phyloP scores from a whole-genome alignment of 2,888 invertebrate genomes.

The Chironomus tentans region DNA sequence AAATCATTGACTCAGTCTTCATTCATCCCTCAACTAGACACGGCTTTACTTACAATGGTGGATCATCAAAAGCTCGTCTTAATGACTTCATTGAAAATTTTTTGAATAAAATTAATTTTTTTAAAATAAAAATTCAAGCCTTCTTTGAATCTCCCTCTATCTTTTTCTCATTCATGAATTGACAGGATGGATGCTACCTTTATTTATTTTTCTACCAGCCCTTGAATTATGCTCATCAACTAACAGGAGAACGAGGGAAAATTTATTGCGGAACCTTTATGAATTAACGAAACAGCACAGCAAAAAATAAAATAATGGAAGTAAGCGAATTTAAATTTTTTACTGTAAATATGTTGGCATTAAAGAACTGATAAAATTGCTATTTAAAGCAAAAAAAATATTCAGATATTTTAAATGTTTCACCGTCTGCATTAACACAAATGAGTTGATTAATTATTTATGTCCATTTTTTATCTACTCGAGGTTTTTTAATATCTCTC shows the following conservation, averaged over 20 bases:
- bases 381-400: background rate
- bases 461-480: background rate
- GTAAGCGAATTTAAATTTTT: background rate
- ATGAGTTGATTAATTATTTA: slow-evolving; percentile 8
- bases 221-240: background rate
- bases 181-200: background rate
- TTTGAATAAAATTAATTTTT: background rate
- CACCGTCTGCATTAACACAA: background rate
- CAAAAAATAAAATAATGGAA: background rate
- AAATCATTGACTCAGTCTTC: no score
- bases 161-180: background rate
- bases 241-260: background rate
- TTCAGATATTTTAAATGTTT: background rate
- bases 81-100: background rate
- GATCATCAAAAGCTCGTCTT: no score
- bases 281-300: background rate
- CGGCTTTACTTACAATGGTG: no score
- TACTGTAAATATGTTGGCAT: background rate
- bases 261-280: slow-evolving; percentile 5
- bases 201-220: background rate
- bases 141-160: no score
- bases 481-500: background rate
- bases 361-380: background rate
- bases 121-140: no score
- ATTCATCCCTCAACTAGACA: no score